A percentile compares a stretch with the other conserved stretches of the same genome.
phyloP scores from a whole-genome alignment of 1,140 invertebrate genomes.

The Hylyphantes graminicola region DNA sequence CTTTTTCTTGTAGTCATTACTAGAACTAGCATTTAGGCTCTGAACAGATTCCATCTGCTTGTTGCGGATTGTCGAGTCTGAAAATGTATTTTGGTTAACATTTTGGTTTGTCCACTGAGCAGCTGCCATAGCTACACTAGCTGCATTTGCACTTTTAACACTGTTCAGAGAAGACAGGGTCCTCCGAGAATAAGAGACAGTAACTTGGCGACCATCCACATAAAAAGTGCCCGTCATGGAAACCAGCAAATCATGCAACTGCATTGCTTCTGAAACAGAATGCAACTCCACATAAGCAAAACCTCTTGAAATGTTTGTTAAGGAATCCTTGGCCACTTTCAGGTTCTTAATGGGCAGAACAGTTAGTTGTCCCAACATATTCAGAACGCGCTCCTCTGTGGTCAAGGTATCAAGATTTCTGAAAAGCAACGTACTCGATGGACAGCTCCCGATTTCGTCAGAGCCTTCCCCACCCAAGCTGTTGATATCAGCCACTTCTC shows the following conservation, averaged over 20 bases:
- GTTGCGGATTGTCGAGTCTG: slow-evolving; percentile 29
- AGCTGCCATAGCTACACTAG: slow-evolving; percentile 70
- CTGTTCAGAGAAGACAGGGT: slow-evolving; percentile 36
- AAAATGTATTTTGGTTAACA: slow-evolving; percentile 61
- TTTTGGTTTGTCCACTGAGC: slow-evolving; percentile 67
- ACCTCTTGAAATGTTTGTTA: slow-evolving; percentile 83
- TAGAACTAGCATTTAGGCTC: slow-evolving; percentile 14
- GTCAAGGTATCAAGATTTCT: slow-evolving; percentile 85
- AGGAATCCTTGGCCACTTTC: slow-evolving; percentile 80
- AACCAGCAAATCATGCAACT: slow-evolving; percentile 77
- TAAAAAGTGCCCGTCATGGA: slow-evolving; percentile 60
- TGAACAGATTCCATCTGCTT: slow-evolving; percentile 39
- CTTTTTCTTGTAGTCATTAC: slow-evolving; percentile 61
- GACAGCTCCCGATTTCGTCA: slow-evolving; percentile 87
- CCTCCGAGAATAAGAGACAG: slow-evolving; percentile 58
- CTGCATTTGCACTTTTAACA: slow-evolving; percentile 67
- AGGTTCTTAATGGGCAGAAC: slow-evolving; percentile 80
- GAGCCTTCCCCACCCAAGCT: slow-evolving; percentile 79
- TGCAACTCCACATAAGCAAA: slow-evolving; percentile 87
- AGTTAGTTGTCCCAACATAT: slow-evolving; percentile 73
- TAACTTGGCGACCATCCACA: slow-evolving; percentile 60
- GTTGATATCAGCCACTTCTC: slow-evolving; percentile 77
- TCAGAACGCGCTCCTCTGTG: slow-evolving; percentile 85
- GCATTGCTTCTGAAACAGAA: slow-evolving; percentile 84
- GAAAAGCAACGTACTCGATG: slow-evolving; percentile 88